Evolutionary conservation across 2,888 invertebrate genomes (phyloP), one percentile per base, ranked within the genome.

Genomic region (Notocelia uddmanniana): DNA sequence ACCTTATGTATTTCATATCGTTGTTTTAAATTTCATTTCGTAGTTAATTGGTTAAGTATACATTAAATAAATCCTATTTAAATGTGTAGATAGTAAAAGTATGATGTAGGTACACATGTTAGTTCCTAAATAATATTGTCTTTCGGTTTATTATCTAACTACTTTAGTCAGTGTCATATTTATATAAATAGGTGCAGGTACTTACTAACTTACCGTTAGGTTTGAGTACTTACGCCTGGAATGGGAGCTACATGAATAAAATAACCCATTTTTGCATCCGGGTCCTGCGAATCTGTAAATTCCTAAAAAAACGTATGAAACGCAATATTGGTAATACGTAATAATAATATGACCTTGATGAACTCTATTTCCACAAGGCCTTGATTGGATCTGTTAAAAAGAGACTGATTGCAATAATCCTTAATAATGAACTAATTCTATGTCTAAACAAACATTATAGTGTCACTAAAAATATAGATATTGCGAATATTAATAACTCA

Each of bases 161-260:
- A 41, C 6, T 41, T 41, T 0, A 15, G 31, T 6, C 0, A 31
- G 31, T 21, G 11, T 23, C 10, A 11, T 13, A 13, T 21, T 52
- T 1, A 21, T 13, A 3, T 3, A 11, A 21, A 10, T 0, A 19
- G 2, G 10, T 10, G 19, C 19, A 21, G 23, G 11, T 8, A 58
- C 8, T 2, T 19, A 37, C 13, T 19, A 26, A 55, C 13, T 10
- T n/a, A 57, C 34, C n/a, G 31, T 62, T 62, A 21, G n/a, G 62
- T 48, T 31, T 13, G 0, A 11, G 9, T 63, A 52, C 63, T 52
- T 63, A 63, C 63, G 3, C 15, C 1, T n/a, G n/a, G n/a, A 15
- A 45, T 15, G 0, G 63, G 63, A 52, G 34, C 34, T 15, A 63
- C 21, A 21, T 63, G 63, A 63, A 63, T 50, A 9, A 63, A 63